Evolutionary conservation across 2,888 invertebrate genomes (phyloP).

Genomic region (Ophion costatus): DNA sequence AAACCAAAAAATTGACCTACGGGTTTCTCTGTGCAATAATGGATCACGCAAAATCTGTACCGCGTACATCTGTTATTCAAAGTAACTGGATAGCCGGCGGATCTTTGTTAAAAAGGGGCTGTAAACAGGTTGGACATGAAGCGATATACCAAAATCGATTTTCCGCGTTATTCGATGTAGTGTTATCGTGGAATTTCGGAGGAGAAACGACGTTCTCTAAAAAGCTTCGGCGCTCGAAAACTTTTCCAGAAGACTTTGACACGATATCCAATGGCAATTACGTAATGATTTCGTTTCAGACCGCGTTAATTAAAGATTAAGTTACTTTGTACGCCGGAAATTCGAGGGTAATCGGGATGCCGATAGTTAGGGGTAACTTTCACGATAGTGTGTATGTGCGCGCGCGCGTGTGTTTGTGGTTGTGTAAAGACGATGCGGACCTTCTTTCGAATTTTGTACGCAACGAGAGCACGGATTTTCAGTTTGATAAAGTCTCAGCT

Average conservation of each 20-base stretch:
- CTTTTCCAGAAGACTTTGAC: conserved; percentile 69
- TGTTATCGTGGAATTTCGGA: background rate
- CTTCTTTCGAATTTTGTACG: background rate
- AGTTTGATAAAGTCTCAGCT: conserved; percentile 62
- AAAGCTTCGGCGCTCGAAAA: conserved; percentile 62
- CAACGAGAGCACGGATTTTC: conserved; percentile 16
- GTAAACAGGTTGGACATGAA: conserved; percentile 20
- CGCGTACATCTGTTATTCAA: background rate
- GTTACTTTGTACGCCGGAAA: conserved; percentile 74
- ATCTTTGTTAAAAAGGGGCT: background rate
- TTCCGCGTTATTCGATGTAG: conserved; percentile 22
- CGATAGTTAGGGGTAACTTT: conserved; percentile 13
- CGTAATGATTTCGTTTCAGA: conserved; percentile 73
- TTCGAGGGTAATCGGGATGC: conserved; percentile 68
- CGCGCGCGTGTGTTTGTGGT: background rate
- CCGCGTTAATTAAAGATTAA: conserved; percentile 78
- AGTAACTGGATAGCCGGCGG: conserved; percentile 1
- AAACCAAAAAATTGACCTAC: background rate
- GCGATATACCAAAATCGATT: conserved; percentile 31
- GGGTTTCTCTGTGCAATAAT: background rate
- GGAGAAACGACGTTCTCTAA: conserved; percentile 5
- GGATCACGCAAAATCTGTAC: background rate
- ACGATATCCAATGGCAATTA: conserved; percentile 76
- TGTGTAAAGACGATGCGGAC: background rate
- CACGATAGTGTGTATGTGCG: conserved; percentile 6